Conservation (phyloP, 2,797 vertebrate species). For the Phrynocephalus vlangalii region DNA sequence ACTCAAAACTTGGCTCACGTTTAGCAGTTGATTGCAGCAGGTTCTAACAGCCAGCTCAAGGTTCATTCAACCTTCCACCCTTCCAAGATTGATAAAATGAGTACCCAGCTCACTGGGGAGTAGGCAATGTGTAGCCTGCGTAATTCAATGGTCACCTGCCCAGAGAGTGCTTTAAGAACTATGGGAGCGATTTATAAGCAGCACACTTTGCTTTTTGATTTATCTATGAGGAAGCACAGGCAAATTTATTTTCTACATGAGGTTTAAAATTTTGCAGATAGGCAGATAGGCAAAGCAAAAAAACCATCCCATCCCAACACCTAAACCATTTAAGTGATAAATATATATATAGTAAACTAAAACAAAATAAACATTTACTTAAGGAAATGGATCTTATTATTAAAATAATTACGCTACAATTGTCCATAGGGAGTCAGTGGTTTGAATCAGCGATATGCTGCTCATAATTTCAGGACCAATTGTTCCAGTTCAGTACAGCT, state of each 20-base stretch:
- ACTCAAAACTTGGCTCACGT: no score
- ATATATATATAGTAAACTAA: background rate
- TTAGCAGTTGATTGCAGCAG: no score
- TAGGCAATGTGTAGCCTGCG: no score
- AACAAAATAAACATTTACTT: background rate
- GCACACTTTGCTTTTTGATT: no score
- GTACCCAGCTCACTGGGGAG: no score
- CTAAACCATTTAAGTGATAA: background rate
- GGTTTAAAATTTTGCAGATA: background rate
- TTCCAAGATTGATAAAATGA: no score
- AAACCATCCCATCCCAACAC: background rate
- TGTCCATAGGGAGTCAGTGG: background rate
- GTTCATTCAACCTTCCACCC: no score
- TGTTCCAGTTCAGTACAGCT: background rate
- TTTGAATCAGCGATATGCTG: background rate
- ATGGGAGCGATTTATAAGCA: no score
- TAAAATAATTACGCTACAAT: background rate
- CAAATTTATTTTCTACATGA: background rate
- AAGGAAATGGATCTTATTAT: background rate
- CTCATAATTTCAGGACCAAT: background rate
- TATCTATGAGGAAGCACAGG: background rate
- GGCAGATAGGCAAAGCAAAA: background rate
- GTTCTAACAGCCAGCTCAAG: no score
- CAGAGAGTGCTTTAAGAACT: no score
- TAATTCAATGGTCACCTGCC: no score